These are phyloP conservation scores for Pangasianodon gigas DNA, from an alignment of 2,113 vertebrate species.

Conservation along the genomic window DNA sequence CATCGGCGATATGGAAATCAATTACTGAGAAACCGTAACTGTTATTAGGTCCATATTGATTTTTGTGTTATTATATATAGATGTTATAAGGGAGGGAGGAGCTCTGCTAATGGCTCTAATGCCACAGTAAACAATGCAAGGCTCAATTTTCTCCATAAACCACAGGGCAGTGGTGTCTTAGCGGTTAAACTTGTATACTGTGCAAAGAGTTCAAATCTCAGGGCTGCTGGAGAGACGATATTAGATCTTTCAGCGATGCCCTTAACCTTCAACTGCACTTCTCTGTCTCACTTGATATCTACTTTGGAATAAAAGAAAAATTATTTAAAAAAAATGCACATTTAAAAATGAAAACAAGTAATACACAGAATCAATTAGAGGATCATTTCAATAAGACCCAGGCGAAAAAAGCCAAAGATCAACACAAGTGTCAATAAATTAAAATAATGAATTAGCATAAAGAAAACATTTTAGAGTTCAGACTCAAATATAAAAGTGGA, in stretches of 20 bases:
- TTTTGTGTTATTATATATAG: constrained; percentile 16
- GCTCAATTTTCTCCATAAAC: not conserved
- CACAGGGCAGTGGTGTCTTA: not conserved
- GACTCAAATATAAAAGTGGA: not conserved
- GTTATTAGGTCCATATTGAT: constrained; percentile 13
- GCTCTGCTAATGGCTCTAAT: not conserved
- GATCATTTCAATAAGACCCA: not conserved
- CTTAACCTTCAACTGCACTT: not conserved
- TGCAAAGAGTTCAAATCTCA: not conserved
- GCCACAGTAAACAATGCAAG: not conserved
- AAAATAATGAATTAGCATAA: too few species aligned
- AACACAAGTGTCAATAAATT: too few species aligned
- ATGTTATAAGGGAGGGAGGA: not conserved
- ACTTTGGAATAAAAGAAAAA: not conserved
- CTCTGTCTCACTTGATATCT: not conserved
- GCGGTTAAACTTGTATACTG: not conserved
- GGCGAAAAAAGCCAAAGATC: not conserved
- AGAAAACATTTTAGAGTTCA: not conserved
- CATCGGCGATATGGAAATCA: not conserved
- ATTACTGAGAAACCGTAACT: constrained; percentile 2
- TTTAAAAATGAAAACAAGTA: not conserved
- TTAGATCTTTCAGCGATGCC: not conserved
- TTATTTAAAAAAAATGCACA: too few species aligned
- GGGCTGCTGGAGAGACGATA: not conserved
- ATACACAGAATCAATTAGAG: not conserved